Base-by-base conservation (phyloP, 2,113 vertebrate species). In the Phyllostomus discolor region DNA sequence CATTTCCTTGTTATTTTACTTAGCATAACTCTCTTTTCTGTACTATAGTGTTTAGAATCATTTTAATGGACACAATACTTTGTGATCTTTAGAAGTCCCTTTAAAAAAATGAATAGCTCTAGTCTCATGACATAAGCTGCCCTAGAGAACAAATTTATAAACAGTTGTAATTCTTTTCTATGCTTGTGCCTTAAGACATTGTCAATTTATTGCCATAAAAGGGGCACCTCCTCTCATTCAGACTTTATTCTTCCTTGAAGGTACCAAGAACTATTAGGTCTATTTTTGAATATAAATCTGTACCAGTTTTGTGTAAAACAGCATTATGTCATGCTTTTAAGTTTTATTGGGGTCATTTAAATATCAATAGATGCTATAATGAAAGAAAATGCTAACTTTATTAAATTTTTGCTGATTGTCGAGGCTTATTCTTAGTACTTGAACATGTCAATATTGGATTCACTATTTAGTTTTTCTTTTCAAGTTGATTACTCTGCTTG, bases 391-490 rank as follows among this genome's bases (percentile, higher is more conserved):
- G 10, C 4, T 80, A n/a, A 12, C 7, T 64, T 84, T 75, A 67
- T 19, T 72, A 17, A 72, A 54, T 33, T 90, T 93, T 96, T 94
- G 43, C n/a, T 92, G n/a, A 85, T 88, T 72, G 10, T 67, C 90
- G 41, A 88, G 11, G 66, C 31, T 66, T 80, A 1, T 81, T 89
- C 16, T 90, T 62, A 78, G 11, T 33, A 75, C 26, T 85, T 84
- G 20, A 64, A 88, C 33, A 94, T 93, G n/a, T 54, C 38, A 33
- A 7, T 84, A 1, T 72, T 83, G 5, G 33, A n/a, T 54, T 90
- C 15, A 57, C 19, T 46, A 43, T 78, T 69, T 76, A 70, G 54
- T 72, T 43, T 28, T 19, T 11, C 16, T 78, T 88, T 88, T 76
- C 8, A 20, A 72, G 2, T 67, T 67, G n/a, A 88, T 85, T 81